Percentiles rank a stretch among this genome's conserved stretches.
These are phyloP conservation scores for Mythimna loreyi DNA, from an alignment of 2,888 invertebrate genomes.

Conservation along the genomic window DNA sequence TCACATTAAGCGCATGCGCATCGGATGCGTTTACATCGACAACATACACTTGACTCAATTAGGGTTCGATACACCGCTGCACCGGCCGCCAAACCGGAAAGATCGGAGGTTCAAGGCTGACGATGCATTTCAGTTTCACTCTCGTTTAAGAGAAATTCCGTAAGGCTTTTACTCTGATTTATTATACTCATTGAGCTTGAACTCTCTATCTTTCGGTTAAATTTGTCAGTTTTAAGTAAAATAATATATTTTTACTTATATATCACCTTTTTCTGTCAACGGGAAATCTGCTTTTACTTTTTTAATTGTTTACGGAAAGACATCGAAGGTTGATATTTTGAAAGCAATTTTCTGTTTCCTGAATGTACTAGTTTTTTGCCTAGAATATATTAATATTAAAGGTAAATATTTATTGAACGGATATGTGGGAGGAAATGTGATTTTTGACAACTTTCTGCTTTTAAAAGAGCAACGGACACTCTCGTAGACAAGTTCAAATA, in stretches of 20 bases:
- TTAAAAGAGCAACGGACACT: conserved; percentile 2
- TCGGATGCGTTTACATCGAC: conserved; percentile 41
- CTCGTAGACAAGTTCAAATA: conserved; percentile 8
- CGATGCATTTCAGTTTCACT: conserved; percentile 59
- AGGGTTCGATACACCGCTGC: conserved; percentile 63
- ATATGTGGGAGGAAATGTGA: conserved; percentile 24
- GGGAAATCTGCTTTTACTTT: conserved; percentile 39
- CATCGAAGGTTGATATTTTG: conserved; percentile 50
- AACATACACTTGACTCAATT: conserved; percentile 70
- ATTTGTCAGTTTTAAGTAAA: background rate
- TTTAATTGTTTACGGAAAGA: conserved; percentile 57
- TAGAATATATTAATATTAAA: conserved; percentile 37
- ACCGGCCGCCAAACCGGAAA: conserved; percentile 65
- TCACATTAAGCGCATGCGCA: conserved; percentile 50
- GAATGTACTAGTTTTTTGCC: conserved; percentile 55
- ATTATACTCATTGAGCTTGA: background rate
- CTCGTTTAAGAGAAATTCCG: conserved; percentile 54
- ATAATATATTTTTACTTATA: background rate
- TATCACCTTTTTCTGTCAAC: background rate
- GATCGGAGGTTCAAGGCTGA: conserved; percentile 64
- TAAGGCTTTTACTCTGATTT: conserved; percentile 47
- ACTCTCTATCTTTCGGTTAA: background rate
- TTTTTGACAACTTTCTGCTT: conserved; percentile 27
- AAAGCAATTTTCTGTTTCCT: conserved; percentile 53
- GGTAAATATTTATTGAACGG: conserved; percentile 22